A percentile compares a stretch with the other conserved stretches of the same genome.
Evolutionary conservation across 92 coral and sea anemone species (phyloP).

Genomic region (Zoanthus gigantus): DNA sequence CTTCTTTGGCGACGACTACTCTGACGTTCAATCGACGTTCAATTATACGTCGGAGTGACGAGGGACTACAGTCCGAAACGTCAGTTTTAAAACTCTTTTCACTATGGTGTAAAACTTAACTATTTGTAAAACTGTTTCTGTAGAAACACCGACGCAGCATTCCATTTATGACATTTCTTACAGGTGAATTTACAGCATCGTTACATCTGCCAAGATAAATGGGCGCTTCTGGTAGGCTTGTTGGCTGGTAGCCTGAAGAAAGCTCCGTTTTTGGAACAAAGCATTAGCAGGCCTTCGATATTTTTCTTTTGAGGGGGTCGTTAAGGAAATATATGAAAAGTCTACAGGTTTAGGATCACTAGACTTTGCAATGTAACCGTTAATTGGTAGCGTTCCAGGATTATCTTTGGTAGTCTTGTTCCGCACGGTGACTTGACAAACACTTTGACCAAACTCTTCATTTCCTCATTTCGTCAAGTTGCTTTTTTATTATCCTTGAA

Average conservation of each 20-base stretch:
- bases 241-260: conserved; percentile 47
- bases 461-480: conserved; percentile 38
- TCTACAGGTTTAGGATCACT: conserved; percentile 22
- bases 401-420: no score
- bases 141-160: no score
- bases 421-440: no score
- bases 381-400: neutral
- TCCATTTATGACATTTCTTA: no score
- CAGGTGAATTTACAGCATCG: neutral
- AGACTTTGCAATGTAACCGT: neutral
- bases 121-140: no score
- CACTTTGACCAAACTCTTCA: neutral
- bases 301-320: neutral
- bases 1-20: no score
- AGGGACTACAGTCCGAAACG: no score
- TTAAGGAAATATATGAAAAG: conserved; percentile 4
- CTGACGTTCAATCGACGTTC: no score
- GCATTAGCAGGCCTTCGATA: neutral
- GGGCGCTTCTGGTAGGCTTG: conserved; percentile 33
- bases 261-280: conserved; percentile 10
- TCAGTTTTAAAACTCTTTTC: no score
- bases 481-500: conserved; percentile 34
- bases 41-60: no score
- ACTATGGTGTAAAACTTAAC: no score
- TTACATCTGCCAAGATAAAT: conserved; percentile 48